phyloP scores from a whole-genome alignment of 2,113 vertebrate species.

The Acrocephalus arundinaceus region DNA sequence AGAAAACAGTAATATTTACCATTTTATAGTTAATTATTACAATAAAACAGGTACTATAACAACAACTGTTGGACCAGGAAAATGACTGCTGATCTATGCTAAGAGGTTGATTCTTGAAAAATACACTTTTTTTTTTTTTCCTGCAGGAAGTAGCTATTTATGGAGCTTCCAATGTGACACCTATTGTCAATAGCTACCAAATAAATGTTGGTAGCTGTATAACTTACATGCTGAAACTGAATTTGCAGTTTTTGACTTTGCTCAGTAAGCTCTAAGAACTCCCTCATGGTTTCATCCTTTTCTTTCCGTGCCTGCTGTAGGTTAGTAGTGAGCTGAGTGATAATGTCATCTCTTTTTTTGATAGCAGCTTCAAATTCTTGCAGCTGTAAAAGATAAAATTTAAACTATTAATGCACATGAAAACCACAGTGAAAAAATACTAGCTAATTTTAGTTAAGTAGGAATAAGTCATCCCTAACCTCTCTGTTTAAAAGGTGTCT shows the following conservation, averaged over 20 bases:
- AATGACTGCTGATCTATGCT: not conserved
- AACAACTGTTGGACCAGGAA: not conserved
- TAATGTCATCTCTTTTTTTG: constrained; percentile 95
- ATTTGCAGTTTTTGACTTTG: constrained; percentile 95
- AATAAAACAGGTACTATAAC: not conserved
- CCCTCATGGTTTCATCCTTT: constrained; percentile 93
- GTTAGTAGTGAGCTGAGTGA: constrained; percentile 94
- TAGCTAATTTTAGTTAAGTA: not conserved
- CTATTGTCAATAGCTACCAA: not conserved
- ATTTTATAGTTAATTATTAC: not conserved
- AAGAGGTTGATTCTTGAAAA: not conserved
- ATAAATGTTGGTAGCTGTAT: not conserved
- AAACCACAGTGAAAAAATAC: not conserved
- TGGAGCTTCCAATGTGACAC: not conserved
- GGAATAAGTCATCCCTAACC: not conserved
- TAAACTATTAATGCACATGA: not conserved
- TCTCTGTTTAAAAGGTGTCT: not conserved
- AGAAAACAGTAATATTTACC: not conserved
- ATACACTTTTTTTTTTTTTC: not conserved
- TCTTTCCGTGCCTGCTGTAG: constrained; percentile 92
- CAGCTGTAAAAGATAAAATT: constrained; percentile 74
- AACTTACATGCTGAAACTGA: constrained; percentile 93
- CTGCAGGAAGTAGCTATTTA: not conserved
- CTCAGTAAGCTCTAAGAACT: constrained; percentile 92
- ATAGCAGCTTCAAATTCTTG: constrained; percentile 97